Base-by-base conservation (phyloP, 2,113 vertebrate species). In the Hydropotes inermis region DNA sequence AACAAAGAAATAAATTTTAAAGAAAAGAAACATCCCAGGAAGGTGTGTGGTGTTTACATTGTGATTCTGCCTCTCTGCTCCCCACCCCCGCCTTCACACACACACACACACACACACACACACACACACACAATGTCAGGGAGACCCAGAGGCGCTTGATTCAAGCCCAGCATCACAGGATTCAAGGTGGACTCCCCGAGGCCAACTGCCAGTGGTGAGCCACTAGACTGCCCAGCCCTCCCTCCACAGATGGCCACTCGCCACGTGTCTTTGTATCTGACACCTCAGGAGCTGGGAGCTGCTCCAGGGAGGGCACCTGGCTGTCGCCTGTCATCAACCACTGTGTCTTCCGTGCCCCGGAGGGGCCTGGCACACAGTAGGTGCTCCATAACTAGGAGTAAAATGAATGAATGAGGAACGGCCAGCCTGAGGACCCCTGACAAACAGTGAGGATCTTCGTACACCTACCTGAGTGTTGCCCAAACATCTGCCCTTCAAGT, bases 291-390 rank as follows among this genome's bases (percentile, higher is more conserved):
- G 33, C 10, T 58, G 5, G n/a, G 57, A 36, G 21, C 50, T 64
- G 83, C 54, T 94, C 21, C 33, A 45, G 28, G 52, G 17, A 95
- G 28, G 30, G 7, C 28, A 39, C 36, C 27, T 82, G 84, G 25
- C 54, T 54, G 33, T 15, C 0, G 0, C 1, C 0, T 6, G 45
- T n/a, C 74, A 82, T 8, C 45, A 13, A 23, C 33, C 5, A 7
- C 47, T 5, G 6, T 13, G 33, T 64, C 83, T 39, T 87, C 33
- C 39, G 39, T 25, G n/a, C 33, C 88, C 43, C 11, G 7, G 9
- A 47, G 19, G 28, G 36, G 16, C 15, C 55, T 81, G 84, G 83
- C 27, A 7, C 85, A 70, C 30, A 78, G 96, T n/a, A 88, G 47
- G 79, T 61, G 23, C 47, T 89, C 50, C 57, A 43, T 36, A 78